Base-by-base conservation (phyloP, 2,888 invertebrate species). In the Pecten maximus region DNA sequence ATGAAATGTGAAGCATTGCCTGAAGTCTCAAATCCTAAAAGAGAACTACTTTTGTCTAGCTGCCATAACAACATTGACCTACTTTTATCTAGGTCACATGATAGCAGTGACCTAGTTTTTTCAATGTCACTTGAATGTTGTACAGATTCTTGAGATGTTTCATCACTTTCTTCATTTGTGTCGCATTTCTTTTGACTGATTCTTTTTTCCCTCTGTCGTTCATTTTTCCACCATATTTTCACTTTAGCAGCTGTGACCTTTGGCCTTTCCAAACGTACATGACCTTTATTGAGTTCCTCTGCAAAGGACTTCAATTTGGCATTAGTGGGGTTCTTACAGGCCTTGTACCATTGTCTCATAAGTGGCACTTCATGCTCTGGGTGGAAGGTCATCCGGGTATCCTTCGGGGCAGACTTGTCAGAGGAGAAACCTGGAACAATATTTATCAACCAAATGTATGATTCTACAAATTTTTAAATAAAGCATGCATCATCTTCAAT, bases 181-280 rank as follows among this genome's bases (percentile, higher is more conserved):
- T 88, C 54, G 2, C 2, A 35, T 40, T 88, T 48, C 10, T 89
- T 89, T 10, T 87, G 60, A 1, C 88, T 90, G 48, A 91, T 87
- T 16, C 94, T 50, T 89, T 93, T 94, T 89, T 94, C 94, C 88
- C 95, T 93, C 92, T 96, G 96, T 90, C 95, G 94, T 92, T 97
- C 96, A 93, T 97, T 97, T 93, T 96, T 96, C 96, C 96, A 97
- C 97, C 96, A 97, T 90, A 96, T 96, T 91, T 95, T 95, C 28
- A 97, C 91, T 90, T 95, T 95, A 10, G 91, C 92, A 0, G 95
- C 90, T 0, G 95, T 95, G 35, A 97, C 95, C 93, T 96, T 95
- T 3, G 95, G 95, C 90, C 96, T 93, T 91, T 94, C 95, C 89
- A 95, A 94, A 23, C 96, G 89, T 3, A 96, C 94, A 87, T 95